Evolutionary conservation across 2,888 invertebrate genomes (phyloP), one percentile per base, ranked within the genome.

Genomic region (Netelia melanura): DNA sequence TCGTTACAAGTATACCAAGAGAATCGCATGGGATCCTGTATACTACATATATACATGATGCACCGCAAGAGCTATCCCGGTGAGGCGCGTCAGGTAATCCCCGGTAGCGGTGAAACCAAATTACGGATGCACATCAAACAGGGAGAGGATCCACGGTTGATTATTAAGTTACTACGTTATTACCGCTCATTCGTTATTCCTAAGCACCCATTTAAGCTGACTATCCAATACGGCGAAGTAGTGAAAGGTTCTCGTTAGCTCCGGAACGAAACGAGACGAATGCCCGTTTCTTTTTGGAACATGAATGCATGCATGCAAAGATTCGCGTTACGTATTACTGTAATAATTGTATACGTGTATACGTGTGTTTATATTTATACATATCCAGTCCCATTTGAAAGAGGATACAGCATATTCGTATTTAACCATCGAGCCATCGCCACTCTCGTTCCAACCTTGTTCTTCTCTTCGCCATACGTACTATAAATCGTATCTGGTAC

Each of bases 231-330:
- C 52, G 64, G n/a, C 54, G 25, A n/a, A 44, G 74, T 61, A 79
- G 85, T 85, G 82, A 85, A 85, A 85, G 85, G 82, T 82, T 79
- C 79, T 82, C 75, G 79, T 82, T 82, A 85, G 75, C 65, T 65
- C 21, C 58, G 48, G 21, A 81, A 79, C 65, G 54, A 71, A 74
- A 82, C 58, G 78, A 76, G 71, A 58, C 67, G 82, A 77, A 62
- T 82, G 75, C 71, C 65, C 58, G 72, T 74, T 74, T 56, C 52
- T 82, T 85, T 82, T 85, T 72, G 75, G 79, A 75, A 21, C 58
- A 79, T 65, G 52, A 64, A 74, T 71, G 74, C 70, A 52, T 52
- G 81, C 67, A 54, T 71, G 71, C 65, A 23, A 75, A 79, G 71
- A 79, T 79, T 76, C 56, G 54, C 58, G 62, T 82, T 82, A 81